These are phyloP conservation scores for Druon quercuslanigerum DNA, from an alignment of 1,140 invertebrate genomes.

Conservation along the genomic window DNA sequence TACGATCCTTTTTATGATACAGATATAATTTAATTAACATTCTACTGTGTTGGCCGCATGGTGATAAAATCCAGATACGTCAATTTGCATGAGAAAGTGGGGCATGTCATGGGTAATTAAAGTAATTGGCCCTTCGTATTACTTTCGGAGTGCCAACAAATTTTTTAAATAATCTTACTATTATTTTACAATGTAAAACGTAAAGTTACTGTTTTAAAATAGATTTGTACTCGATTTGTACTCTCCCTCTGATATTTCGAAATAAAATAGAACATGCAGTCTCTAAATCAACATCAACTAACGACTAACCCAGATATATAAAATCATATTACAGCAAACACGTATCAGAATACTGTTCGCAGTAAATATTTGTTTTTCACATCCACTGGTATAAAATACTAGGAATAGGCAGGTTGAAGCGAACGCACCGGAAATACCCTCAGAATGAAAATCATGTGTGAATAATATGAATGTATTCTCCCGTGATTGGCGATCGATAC, in stretches of 20 bases:
- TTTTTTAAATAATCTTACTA: too few relatives aligned
- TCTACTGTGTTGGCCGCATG: neutral
- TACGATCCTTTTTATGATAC: neutral
- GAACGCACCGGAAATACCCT: constrained; percentile 11
- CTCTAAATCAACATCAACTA: constrained; percentile 11
- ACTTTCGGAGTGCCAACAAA: too few relatives aligned
- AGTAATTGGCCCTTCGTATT: neutral
- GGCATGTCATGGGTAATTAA: neutral
- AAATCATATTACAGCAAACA: neutral
- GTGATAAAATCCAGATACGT: neutral
- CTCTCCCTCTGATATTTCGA: neutral
- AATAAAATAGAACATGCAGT: constrained; percentile 1
- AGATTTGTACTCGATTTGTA: neutral
- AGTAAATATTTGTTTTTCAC: constrained; percentile 26
- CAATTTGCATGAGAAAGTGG: neutral
- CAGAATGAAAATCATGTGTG: constrained; percentile 16
- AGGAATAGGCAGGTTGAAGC: neutral
- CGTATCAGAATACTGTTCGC: neutral
- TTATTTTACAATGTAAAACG: too few relatives aligned
- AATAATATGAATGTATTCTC: neutral
- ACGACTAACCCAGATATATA: neutral
- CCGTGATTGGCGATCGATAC: neutral
- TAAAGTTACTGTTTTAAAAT: neutral
- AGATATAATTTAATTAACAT: constrained; percentile 3
- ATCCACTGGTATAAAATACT: neutral